Conservation (phyloP, 2,888 invertebrate genomes). For the Agrochola lychnidis region DNA sequence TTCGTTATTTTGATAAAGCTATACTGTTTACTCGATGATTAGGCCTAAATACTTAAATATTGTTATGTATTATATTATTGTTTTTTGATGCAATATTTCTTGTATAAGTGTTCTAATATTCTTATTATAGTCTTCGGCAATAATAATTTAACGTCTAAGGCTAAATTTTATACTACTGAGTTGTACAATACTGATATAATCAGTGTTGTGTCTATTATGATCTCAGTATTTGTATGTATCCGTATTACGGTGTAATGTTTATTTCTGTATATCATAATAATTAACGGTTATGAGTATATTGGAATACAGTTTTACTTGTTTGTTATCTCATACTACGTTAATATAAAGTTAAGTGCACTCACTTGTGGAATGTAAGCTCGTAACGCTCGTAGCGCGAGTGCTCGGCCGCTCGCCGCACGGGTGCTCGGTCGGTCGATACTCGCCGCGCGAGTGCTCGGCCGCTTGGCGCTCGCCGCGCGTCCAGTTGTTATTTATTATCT, state of each 20-base stretch:
- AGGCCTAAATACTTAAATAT: constrained; percentile 69
- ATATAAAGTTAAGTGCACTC: constrained; percentile 51
- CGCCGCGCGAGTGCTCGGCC: constrained; percentile 7
- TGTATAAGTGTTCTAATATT: constrained; percentile 55
- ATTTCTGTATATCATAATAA: constrained; percentile 60
- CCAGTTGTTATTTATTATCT: constrained; percentile 64
- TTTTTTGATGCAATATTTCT: constrained; percentile 64
- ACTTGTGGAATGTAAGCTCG: constrained; percentile 41
- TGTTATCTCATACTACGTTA: constrained; percentile 56
- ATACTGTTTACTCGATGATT: constrained; percentile 57
- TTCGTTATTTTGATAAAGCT: constrained; percentile 65
- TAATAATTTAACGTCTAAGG: constrained; percentile 70
- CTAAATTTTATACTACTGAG: constrained; percentile 66
- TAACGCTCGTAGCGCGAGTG: neutral
- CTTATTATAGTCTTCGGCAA: constrained; percentile 67
- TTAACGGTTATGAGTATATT: constrained; percentile 49
- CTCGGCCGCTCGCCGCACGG: constrained; percentile 28
- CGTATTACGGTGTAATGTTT: constrained; percentile 57
- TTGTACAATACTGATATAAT: constrained; percentile 72
- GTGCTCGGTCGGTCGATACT: neutral
- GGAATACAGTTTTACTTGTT: constrained; percentile 52
- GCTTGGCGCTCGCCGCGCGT: constrained; percentile 27
- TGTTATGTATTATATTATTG: constrained; percentile 48
- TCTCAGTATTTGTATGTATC: constrained; percentile 74
- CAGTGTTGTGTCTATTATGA: constrained; percentile 74